Evolutionary conservation across 1,140 invertebrate species (phyloP).

Genomic region (Mya arenaria): DNA sequence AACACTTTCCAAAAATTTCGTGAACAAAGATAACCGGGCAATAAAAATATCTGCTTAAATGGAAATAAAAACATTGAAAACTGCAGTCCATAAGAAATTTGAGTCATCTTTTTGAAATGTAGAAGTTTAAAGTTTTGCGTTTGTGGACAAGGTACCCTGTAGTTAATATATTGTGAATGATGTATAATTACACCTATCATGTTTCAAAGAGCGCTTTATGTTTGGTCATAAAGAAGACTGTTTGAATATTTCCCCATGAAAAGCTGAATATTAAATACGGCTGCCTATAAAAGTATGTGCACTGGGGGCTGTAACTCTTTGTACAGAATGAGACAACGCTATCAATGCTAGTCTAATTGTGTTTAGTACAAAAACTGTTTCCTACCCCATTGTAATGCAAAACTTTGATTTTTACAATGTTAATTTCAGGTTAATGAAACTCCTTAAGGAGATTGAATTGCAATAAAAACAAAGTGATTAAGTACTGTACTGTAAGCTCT

Average conservation of each 20-base stretch:
- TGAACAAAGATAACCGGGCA: conserved; percentile 47
- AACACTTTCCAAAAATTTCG: conserved; percentile 40
- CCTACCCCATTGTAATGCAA: too few species aligned
- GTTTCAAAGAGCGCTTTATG: conserved; percentile 58
- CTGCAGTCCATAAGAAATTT: conserved; percentile 39
- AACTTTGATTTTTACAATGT: too few species aligned
- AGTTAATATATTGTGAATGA: conserved; percentile 51
- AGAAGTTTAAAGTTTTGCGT: conserved; percentile 46
- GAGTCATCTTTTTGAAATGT: conserved; percentile 41
- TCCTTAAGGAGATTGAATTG: too few species aligned
- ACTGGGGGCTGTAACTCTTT: too few species aligned
- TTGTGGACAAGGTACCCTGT: conserved; percentile 35
- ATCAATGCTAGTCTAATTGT: too few species aligned
- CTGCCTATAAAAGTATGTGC: too few species aligned
- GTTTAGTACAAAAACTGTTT: too few species aligned
- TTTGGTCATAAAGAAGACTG: conserved; percentile 24
- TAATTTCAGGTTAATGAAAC: too few species aligned
- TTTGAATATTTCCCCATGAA: conserved; percentile 49
- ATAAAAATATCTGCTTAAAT: conserved; percentile 54
- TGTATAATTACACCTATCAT: conserved; percentile 48
- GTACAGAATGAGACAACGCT: too few species aligned
- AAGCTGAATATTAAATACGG: conserved; percentile 42
- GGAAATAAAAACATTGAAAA: conserved; percentile 21
- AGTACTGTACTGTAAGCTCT: too few species aligned
- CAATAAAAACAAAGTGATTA: too few species aligned